Conservation (phyloP, 2,797 vertebrate genomes). For the Coranthus polyacanthus region DNA sequence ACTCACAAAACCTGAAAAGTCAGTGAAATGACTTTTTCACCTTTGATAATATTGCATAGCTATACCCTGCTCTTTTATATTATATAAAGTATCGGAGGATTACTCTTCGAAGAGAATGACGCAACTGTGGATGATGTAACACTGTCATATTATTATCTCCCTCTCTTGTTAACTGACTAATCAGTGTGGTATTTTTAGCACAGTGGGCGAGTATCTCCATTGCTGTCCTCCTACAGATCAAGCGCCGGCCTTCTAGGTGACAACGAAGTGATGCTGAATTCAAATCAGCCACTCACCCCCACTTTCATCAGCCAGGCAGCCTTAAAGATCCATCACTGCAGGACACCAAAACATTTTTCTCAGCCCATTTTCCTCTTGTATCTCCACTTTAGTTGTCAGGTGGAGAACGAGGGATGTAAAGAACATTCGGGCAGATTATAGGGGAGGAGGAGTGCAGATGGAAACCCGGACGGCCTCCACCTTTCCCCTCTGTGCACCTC, state of each 20-base stretch:
- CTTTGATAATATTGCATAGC: background rate
- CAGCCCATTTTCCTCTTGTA: slow-evolving; percentile 63
- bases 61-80: slow-evolving; percentile 16
- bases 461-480: slow-evolving; percentile 50
- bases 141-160: slow-evolving; percentile 41
- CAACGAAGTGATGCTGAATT: slow-evolving; percentile 50
- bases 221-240: slow-evolving; percentile 56
- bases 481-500: slow-evolving; percentile 21
- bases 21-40: background rate
- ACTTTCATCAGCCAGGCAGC: slow-evolving; percentile 35
- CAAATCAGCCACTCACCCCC: slow-evolving; percentile 34
- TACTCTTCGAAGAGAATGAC: slow-evolving; percentile 16
- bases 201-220: slow-evolving; percentile 45
- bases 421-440: slow-evolving; percentile 72
- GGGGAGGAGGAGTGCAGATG: slow-evolving; percentile 65
- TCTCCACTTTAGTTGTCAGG: slow-evolving; percentile 79
- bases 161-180: slow-evolving; percentile 63
- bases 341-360: slow-evolving; percentile 63
- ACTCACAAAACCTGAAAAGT: no score
- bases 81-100: slow-evolving; percentile 11
- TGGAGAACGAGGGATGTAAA: slow-evolving; percentile 57
- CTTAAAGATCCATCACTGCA: slow-evolving; percentile 56
- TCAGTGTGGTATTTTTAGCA: slow-evolving; percentile 70
- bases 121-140: slow-evolving; percentile 37
- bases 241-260: slow-evolving; percentile 44